Evolutionary conservation across 2,797 vertebrate genomes (phyloP).

Genomic region (Enteromius fasciolatus): DNA sequence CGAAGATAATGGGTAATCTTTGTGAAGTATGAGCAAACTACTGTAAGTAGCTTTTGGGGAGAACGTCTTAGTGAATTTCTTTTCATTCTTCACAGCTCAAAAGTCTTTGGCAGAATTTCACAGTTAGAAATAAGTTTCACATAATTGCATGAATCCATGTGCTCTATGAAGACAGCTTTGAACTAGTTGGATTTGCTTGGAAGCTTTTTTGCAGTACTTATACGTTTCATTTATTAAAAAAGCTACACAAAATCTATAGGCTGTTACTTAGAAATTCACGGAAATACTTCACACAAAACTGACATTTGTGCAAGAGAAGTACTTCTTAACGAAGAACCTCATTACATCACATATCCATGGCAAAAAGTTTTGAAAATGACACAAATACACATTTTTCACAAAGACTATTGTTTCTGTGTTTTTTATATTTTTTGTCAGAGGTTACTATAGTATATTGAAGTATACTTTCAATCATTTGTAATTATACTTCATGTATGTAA

Average conservation of each 20-base stretch:
- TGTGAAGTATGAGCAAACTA: conserved; percentile 28
- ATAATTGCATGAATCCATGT: conserved; percentile 16
- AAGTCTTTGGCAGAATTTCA: conserved; percentile 25
- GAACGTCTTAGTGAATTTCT: conserved; percentile 27
- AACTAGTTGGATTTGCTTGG: neutral
- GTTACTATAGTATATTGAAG: too few species aligned
- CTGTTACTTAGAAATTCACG: neutral
- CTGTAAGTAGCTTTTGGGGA: conserved; percentile 49
- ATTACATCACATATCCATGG: too few species aligned
- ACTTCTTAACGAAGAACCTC: too few species aligned
- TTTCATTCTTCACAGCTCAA: conserved; percentile 9
- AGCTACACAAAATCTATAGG: neutral
- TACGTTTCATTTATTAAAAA: neutral
- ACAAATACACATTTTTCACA: too few species aligned
- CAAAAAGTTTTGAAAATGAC: too few species aligned
- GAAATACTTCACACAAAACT: neutral
- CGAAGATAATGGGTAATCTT: conserved; percentile 24
- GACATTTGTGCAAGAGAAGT: too few species aligned
- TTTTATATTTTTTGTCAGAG: too few species aligned
- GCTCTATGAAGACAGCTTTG: neutral
- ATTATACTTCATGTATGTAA: too few species aligned
- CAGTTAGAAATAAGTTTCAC: conserved; percentile 24
- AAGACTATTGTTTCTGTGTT: too few species aligned
- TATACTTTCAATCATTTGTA: too few species aligned
- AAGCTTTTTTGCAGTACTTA: neutral